Base-by-base conservation (phyloP, 2,888 invertebrate genomes). In the Drosophila austrosaltans region DNA sequence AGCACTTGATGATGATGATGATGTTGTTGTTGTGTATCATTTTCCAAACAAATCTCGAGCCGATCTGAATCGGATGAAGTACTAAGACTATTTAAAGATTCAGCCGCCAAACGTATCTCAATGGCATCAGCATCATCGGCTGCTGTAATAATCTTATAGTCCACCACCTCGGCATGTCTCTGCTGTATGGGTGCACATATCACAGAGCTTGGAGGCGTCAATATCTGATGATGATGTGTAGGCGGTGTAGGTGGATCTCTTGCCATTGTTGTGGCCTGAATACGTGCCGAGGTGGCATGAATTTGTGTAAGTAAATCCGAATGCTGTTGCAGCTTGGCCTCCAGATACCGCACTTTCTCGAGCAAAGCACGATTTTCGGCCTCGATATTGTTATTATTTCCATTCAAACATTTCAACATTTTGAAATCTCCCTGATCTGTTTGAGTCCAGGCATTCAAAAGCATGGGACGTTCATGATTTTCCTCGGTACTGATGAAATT, bases 371-470 rank as follows among this genome's bases (percentile, higher is more conserved):
- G 67, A 57, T 77, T 85, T 44, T 79, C 76, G 2, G 76, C 70
- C 28, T 79, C 74, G 32, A 77, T 5, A 7, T 76, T 72, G 6
- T 69, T 60, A 32, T 79, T 69, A 32, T 79, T 69, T 4, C 69
- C 64, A 0, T 57, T 28, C n/a, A 77, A 59, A 0, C 62, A 67
- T 44, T 63, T 72, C 36, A 82, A 12, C 42, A 89, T 8, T 20
- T 74, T 75, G 25, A 89, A 88, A 61, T 90, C 90, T 2, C 82
- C 81, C 48, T 12, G 3, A 25, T 48, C 48, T 3, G 91, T 91
- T 67, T 91, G 91, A 1, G 91, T 81, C 90, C 91, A 91, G 7
- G 90, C 79, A 12, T 79, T 81, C 2, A 91, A 65, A 65, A 73
- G 63, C 76, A 90, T 78, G 1, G 80, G 78, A 10, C 48, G 10